Conservation (phyloP, 2,113 vertebrate genomes). For the Montifringilla adamsi region DNA sequence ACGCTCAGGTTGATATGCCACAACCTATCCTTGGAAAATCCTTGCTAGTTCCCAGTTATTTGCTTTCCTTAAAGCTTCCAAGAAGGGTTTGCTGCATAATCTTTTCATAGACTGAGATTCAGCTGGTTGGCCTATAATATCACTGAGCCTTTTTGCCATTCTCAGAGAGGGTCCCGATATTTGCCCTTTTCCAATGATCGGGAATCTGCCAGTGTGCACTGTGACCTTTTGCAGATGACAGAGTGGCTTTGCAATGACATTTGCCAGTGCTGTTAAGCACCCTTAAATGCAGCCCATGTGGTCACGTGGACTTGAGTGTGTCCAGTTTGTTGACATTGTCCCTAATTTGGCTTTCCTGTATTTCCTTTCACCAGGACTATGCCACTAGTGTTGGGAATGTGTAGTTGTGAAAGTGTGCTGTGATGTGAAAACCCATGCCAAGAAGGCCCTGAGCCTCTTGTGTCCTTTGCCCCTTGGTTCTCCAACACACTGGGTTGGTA, state of each 20-base stretch:
- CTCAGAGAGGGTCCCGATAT: background rate
- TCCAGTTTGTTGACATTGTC: background rate
- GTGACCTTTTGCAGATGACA: background rate
- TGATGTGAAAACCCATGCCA: background rate
- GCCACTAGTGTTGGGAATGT: background rate
- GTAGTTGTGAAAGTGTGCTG: background rate
- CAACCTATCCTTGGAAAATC: background rate
- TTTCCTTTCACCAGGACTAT: background rate
- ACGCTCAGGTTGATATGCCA: background rate
- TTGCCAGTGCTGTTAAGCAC: accelerated
- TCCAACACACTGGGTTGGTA: background rate
- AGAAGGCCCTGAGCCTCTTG: background rate
- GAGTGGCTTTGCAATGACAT: background rate
- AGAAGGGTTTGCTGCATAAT: background rate
- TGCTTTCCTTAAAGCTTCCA: background rate
- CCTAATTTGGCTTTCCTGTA: background rate
- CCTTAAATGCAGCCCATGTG: background rate
- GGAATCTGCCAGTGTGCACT: background rate
- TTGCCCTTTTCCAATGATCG: background rate
- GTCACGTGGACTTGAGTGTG: background rate
- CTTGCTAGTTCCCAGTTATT: background rate
- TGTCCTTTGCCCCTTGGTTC: background rate
- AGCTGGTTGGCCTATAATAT: background rate
- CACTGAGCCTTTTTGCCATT: background rate
- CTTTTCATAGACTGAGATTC: background rate